Evolutionary conservation across 2,888 invertebrate species (phyloP), one percentile per base, ranked within the genome.

Genomic region (Rapana venosa): DNA sequence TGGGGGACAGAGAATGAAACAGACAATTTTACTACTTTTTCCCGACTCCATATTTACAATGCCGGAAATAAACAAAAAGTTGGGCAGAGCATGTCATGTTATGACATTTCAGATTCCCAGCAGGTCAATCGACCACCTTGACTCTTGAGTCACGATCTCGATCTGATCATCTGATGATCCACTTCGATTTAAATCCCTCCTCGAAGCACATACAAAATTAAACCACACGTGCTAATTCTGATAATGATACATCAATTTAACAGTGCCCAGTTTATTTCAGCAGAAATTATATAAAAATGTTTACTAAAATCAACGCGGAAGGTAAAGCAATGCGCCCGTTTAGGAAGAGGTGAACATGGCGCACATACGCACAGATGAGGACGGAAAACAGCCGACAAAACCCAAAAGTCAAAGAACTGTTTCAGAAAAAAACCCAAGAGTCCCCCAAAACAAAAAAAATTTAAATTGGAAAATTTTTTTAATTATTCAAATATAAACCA

Each of bases 341-440:
- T 66, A 58, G 32, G 56, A 30, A 84, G 83, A 84, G 56, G 83
- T 61, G 79, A 66, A 88, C 70, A 89, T 89, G 89, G 89, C 89
- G 86, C 32, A 85, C 84, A 35, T 32, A 86, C 89, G 86, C 32
- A 85, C 84, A 35, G 61, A 86, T 58, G 32, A 86, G 86, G 66
- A 85, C 81, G 26, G 1, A 4, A 83, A 83, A 26, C 36, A 36
- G 81, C 36, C 81, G 47, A 81, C 22, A 83, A 83, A 26, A 66
- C 2, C 36, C 1, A 26, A 83, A 36, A 83, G 74, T 74, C 74
- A 32, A 17, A 5, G 26, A 26, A 47, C 81, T 47, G 2, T 79
- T 17, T 13, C 79, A 79, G 35, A 79, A 35, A 5, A 5, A 79
- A 32, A 17, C 17, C 35, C 79, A 79, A 1, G 30, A 22, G 22